Base-by-base conservation (phyloP, 1,140 invertebrate genomes). In the Drosophila grimshawi region DNA sequence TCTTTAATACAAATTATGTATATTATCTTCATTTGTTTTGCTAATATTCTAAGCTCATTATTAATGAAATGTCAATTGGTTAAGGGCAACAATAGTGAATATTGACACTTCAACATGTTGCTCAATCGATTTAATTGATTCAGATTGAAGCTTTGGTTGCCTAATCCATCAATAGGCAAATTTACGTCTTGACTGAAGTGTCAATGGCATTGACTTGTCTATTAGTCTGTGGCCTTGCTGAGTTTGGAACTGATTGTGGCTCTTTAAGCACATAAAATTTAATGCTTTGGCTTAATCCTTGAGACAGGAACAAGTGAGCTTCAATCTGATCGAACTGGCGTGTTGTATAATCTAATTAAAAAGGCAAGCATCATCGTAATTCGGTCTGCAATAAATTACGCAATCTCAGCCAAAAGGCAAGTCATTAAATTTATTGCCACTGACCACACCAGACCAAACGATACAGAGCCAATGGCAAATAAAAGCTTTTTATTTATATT, bases 351-450 rank as follows among this genome's bases (percentile, higher is more conserved):
- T 86, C 76, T 83, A 86, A 86, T 86, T 86, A 86, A 79, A 76
- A 27, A 59, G 59, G 46, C 1, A 52, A 29, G 29, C 59, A 46
- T 64, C 62, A 46, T 45, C 48, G 33, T 32, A 5, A 7, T 27
- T 52, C 53, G 51, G 41, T 29, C n/a, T 29, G 33, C 57, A 80
- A 88, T 86, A 88, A 86, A 86, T 86, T 68, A 80, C 62, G 69
- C 73, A 88, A 86, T 86, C 80, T 83, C 72, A 69, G 77, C 68
- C 76, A 56, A 76, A 75, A 68, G 83, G 69, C 69, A 77, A 76
- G 76, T 74, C 82, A 86, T 86, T 86, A 88, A 86, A 81, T 86
- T 88, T 88, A 88, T 86, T 72, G 76, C 57, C 71, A 74, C 45
- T 68, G 80, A 75, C 68, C 68, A 76, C 48, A 19, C 27, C 61